These are phyloP conservation scores for Caenorhabditis angaria DNA, from an alignment of 2,888 invertebrate genomes.

Conservation along the genomic window DNA sequence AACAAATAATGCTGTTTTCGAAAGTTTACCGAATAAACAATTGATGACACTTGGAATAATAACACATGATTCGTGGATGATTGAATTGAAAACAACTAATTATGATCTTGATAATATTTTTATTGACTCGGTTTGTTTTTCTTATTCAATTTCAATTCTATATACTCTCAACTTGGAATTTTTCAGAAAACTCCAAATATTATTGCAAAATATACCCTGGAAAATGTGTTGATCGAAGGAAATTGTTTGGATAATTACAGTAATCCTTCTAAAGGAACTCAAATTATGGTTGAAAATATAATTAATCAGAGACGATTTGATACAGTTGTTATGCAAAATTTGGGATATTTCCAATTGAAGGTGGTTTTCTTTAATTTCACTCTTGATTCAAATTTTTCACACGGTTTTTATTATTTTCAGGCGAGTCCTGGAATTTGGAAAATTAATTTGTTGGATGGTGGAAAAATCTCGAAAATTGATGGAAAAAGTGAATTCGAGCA, in stretches of 20 bases:
- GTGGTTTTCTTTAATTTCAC: conserved; percentile 24
- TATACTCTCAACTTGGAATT: not conserved
- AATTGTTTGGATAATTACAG: conserved; percentile 86
- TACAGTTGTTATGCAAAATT: conserved; percentile 99
- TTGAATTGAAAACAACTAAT: conserved; percentile 81
- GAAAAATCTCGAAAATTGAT: not conserved
- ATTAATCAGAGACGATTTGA: conserved; percentile 72
- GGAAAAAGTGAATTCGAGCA: not conserved
- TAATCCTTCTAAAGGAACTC: conserved; percentile 15
- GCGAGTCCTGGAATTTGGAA: conserved; percentile 97
- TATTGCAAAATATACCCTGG: conserved; percentile 90
- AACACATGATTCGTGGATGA: conserved; percentile 80
- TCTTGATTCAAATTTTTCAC: too few relatives aligned
- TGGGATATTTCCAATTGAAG: conserved; percentile 92
- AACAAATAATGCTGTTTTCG: conserved; percentile 76
- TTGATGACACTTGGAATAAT: conserved; percentile 82
- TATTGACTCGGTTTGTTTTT: conserved; percentile 81
- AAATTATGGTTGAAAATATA: conserved; percentile 10
- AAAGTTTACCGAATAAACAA: conserved; percentile 88
- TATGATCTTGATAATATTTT: conserved; percentile 89
- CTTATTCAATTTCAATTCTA: not conserved
- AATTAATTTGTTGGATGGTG: conserved; percentile 81
- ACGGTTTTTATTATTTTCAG: conserved; percentile 55
- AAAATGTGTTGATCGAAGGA: conserved; percentile 89
- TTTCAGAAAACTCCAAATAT: conserved; percentile 65